Evolutionary conservation across 2,888 invertebrate genomes (phyloP).

Genomic region (Camponotus fellah): DNA sequence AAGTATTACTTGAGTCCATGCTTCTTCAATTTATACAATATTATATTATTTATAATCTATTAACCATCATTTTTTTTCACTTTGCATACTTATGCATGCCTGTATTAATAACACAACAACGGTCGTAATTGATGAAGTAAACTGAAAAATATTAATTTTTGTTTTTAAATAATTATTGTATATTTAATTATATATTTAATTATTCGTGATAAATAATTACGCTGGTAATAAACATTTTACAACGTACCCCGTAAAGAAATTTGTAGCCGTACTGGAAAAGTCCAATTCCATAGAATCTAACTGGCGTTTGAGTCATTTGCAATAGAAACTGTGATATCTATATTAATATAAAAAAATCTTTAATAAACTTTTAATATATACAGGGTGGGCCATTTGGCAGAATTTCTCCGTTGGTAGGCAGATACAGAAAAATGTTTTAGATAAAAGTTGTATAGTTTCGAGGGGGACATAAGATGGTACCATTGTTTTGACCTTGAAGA

Average conservation of each 20-base stretch:
- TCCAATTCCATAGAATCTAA: conserved; percentile 25
- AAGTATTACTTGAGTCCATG: too few species aligned
- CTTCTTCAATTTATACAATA: too few species aligned
- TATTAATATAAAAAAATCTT: too few species aligned
- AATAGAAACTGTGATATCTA: background rate
- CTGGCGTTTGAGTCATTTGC: background rate
- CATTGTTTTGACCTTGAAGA: too few species aligned
- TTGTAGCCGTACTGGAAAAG: conserved; percentile 27
- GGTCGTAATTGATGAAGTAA: background rate
- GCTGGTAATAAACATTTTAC: background rate
- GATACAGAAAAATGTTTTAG: too few species aligned
- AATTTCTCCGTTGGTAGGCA: too few species aligned
- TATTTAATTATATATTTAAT: background rate
- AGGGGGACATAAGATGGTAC: too few species aligned
- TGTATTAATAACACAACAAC: conserved; percentile 19
- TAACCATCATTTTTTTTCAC: background rate
- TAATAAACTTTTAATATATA: too few species aligned
- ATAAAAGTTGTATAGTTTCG: too few species aligned
- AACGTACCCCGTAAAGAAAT: conserved; percentile 11
- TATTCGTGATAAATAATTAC: background rate
- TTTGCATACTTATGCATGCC: background rate
- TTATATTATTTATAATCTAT: background rate
- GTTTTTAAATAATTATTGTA: background rate
- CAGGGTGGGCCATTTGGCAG: too few species aligned
- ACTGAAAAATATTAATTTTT: background rate